Evolutionary conservation across 2,888 invertebrate genomes (phyloP).

Genomic region (Clivina fossor): DNA sequence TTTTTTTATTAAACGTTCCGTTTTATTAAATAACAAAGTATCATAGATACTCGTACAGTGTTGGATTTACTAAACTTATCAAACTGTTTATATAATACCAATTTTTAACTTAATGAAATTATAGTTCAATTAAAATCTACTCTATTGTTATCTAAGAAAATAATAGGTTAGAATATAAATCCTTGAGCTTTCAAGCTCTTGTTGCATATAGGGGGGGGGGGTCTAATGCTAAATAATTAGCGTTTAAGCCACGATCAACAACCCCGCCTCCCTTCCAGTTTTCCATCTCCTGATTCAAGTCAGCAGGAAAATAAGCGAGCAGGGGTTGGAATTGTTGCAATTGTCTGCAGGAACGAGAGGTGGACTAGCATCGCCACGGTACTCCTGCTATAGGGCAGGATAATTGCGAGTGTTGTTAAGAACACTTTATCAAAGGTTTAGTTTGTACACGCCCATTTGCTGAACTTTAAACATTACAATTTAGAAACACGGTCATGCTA

Average conservation of each 20-base stretch:
- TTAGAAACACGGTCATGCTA: slow-evolving; percentile 34
- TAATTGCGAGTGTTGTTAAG: slow-evolving; percentile 35
- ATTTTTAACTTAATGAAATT: no score
- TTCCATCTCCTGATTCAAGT: no score
- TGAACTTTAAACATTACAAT: slow-evolving; percentile 35
- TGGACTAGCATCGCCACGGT: slow-evolving; percentile 2
- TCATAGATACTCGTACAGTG: no score
- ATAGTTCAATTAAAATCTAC: no score
- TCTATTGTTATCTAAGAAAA: no score
- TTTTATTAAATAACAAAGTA: no score
- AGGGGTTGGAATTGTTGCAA: neutral
- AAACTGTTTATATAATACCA: no score
- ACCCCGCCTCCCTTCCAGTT: no score
- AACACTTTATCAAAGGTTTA: slow-evolving; percentile 35
- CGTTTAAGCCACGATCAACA: slow-evolving; percentile 9
- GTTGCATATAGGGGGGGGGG: no score
- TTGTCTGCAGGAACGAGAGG: neutral
- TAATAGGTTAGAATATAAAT: no score
- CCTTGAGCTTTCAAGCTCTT: no score
- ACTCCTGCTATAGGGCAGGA: slow-evolving; percentile 29
- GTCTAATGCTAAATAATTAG: slow-evolving; percentile 31
- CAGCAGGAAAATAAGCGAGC: neutral
- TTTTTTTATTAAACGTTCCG: neutral
- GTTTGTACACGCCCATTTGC: slow-evolving; percentile 32
- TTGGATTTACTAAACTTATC: no score